Evolutionary conservation across 2,888 invertebrate genomes (phyloP), one percentile per base, ranked within the genome.

Genomic region (Drosophila nigritarsus): DNA sequence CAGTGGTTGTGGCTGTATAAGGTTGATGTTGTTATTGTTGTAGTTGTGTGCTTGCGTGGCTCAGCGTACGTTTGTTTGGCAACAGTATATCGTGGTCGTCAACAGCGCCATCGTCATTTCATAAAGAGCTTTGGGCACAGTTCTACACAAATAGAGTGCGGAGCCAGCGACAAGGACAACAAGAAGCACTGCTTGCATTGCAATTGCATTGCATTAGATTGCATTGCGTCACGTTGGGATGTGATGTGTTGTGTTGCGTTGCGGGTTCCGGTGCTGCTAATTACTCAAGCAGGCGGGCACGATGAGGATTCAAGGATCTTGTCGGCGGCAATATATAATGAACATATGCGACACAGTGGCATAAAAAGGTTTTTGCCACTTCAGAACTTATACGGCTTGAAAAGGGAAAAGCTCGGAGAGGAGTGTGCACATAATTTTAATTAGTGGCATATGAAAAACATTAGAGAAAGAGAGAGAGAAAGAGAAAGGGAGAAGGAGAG

Each of bases 271-370:
- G 80, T 75, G 51, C 83, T 84, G 83, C 87, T 84, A 85, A 85
- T 85, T 85, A 85, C 85, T 85, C 83, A 85, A 85, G 85, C 83
- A 87, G 85, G 85, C 81, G 73, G 62, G 51, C 42, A 70, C 56
- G 69, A 66, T 58, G 77, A 55, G 73, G 55, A 80, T 72, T 80
- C 75, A 75, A 84, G 87, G 84, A 87, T 76, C 82, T 83, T 80
- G 84, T 82, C 87, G 87, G 75, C 75, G 56, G 82, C 78, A 79
- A 80, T 77, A 79, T 81, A 85, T 85, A 85, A 85, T 87, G 85
- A 85, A 87, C 85, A 87, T 75, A 83, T 78, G 80, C 80, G 85
- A 76, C 85, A 85, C 77, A 87, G 83, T 85, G 87, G 81, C 87
- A 87, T 81, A 85, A 85, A 87, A 87, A 87, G 81, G 74, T 71